Evolutionary conservation across 2,797 vertebrate genomes (phyloP), one percentile per base, ranked within the genome.

Genomic region (Denticeps clupeoides): DNA sequence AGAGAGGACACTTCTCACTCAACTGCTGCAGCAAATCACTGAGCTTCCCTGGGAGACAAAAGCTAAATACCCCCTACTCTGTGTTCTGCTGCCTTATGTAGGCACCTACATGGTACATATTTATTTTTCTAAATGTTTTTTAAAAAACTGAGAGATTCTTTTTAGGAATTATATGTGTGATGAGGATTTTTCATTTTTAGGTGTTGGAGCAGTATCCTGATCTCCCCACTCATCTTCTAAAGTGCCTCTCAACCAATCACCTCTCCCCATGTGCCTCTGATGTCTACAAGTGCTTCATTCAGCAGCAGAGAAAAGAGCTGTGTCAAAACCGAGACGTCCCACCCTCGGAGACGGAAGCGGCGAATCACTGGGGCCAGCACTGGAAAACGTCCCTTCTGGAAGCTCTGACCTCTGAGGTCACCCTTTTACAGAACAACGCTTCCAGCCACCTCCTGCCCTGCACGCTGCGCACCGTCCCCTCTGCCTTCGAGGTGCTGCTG

Each of bases 221-320:
- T 41, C 68, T 91, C 18, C 82, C 74, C 0, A 61, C 47, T 69
- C 82, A 95, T 55, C 79, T 95, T 43, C 71, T 91, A 50, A 84
- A 76, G 71, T 89, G 91, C 74, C 68, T 93, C 50, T 80, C 86
- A 8, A 84, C 76, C 62, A 92, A 91, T 76, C 82, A 86, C 62
- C 73, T 94, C 41, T 86, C 84, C 4, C 87, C 90, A 0, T 69
- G 72, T 1, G 89, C 80, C 1, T 64, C 83, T 0, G 88, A 92
- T 50, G 72, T 87, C 24, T 93, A 94, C 71, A 88, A 69, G 64
- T 69, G 63, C 11, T 58, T 93, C 53, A 73, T 91, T 54, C 79
- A 53, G 55, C 78, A 87, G 62, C 88, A 88, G 70, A 73, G 72
- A 12, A 27, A 24, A 0, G 81, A 85, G 49, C 64, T 84, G 1